These are phyloP conservation scores for Drosophila falleni DNA, from an alignment of 2,888 invertebrate genomes.

Conservation along the genomic window DNA sequence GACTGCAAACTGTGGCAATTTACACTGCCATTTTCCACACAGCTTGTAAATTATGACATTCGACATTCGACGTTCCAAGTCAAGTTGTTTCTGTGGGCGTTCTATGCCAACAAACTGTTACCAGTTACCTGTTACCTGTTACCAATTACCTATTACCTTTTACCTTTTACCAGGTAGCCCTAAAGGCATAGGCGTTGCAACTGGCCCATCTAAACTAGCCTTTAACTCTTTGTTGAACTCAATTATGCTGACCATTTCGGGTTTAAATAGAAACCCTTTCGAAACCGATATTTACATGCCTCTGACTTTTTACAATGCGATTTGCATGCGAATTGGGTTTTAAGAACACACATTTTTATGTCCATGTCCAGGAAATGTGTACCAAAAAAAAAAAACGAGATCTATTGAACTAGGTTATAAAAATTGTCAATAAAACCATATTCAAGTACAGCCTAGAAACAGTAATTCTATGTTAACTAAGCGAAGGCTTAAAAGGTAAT, in stretches of 20 bases:
- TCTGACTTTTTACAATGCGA: conserved; percentile 64
- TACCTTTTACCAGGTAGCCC: conserved; percentile 25
- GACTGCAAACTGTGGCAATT: conserved; percentile 38
- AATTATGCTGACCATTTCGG: conserved; percentile 75
- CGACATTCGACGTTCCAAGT: conserved; percentile 53
- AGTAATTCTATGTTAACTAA: neutral
- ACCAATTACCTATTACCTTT: conserved; percentile 4
- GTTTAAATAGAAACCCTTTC: conserved; percentile 54
- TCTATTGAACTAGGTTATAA: conserved; percentile 27
- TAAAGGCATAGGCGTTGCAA: conserved; percentile 47
- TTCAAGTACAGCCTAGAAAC: conserved; percentile 8
- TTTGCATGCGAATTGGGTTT: conserved; percentile 28
- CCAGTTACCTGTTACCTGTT: neutral
- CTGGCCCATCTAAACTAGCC: conserved; percentile 42
- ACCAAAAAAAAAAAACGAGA: neutral
- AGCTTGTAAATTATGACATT: conserved; percentile 76
- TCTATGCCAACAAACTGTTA: conserved; percentile 16
- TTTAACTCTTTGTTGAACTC: conserved; percentile 72
- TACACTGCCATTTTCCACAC: conserved; percentile 32
- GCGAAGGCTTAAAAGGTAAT: neutral
- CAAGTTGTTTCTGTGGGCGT: conserved; percentile 82
- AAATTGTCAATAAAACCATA: conserved; percentile 23
- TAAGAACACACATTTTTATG: conserved; percentile 23
- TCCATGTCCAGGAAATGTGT: conserved; percentile 30
- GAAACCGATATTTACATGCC: conserved; percentile 26